Percentiles rank a stretch among this genome's conserved stretches.
phyloP scores from a whole-genome alignment of 2,888 invertebrate species.

The Drosophila leonis region DNA sequence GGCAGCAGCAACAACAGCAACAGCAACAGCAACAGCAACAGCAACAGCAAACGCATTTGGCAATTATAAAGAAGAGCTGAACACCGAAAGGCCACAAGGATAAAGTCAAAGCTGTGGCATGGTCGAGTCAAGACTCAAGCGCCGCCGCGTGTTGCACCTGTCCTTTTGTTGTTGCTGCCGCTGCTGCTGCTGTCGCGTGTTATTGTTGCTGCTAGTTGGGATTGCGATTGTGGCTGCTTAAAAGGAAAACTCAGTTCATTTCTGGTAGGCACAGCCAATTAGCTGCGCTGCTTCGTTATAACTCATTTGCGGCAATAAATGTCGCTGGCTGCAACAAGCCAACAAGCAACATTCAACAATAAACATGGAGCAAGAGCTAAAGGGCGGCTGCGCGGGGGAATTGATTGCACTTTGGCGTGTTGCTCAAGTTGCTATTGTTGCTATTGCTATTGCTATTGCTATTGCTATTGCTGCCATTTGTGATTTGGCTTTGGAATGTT shows the following conservation, averaged over 20 bases:
- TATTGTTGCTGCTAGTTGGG: constrained; percentile 45
- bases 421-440: constrained; percentile 24
- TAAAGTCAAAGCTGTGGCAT: constrained; percentile 48
- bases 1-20: constrained; percentile 16
- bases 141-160: constrained; percentile 64
- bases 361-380: constrained; percentile 10
- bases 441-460: constrained; percentile 16
- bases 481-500: constrained; percentile 61
- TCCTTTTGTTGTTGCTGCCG: constrained; percentile 36
- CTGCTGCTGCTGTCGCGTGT: constrained; percentile 49
- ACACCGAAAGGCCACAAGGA: constrained; percentile 46
- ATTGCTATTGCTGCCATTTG: constrained; percentile 38
- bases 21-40: constrained; percentile 10
- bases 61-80: constrained; percentile 48
- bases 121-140: constrained; percentile 24
- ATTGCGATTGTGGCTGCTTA: constrained; percentile 34
- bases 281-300: constrained; percentile 53
- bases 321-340: constrained; percentile 43
- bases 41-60: constrained; percentile 37
- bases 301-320: constrained; percentile 65
- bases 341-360: constrained; percentile 18
- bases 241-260: constrained; percentile 38
- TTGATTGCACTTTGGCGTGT: constrained; percentile 68
- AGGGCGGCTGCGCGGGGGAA: constrained; percentile 31
- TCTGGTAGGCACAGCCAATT: constrained; percentile 36